Evolutionary conservation across 2,888 invertebrate species (phyloP).

Genomic region (Barypeithes pellucidus): DNA sequence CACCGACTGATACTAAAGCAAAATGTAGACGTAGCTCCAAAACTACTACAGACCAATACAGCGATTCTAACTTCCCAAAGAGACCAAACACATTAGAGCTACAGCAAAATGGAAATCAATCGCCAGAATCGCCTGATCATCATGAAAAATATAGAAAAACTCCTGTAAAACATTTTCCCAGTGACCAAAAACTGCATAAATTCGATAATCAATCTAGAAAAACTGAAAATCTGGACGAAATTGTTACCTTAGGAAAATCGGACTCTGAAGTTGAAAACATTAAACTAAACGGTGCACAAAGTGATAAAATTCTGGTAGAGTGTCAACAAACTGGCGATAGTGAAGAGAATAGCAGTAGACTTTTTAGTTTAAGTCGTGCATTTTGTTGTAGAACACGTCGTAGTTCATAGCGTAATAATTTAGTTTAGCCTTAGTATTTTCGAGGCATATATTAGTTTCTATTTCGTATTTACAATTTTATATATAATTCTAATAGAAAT

Average conservation of each 20-base stretch:
- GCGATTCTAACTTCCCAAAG: neutral
- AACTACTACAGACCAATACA: conserved; percentile 5
- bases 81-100: conserved; percentile 40
- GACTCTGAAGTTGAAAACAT: conserved; percentile 47
- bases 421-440: neutral
- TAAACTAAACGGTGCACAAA: conserved; percentile 49
- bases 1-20: conserved; percentile 35
- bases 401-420: conserved; percentile 65
- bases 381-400: conserved; percentile 72
- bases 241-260: conserved; percentile 61
- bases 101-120: conserved; percentile 37
- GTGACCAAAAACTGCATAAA: conserved; percentile 18
- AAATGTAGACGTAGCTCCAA: conserved; percentile 5
- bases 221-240: conserved; percentile 64
- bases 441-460: no score
- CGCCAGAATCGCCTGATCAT: conserved; percentile 15
- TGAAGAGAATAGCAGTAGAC: conserved; percentile 62
- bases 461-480: no score
- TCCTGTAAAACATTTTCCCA: conserved; percentile 29
- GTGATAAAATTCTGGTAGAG: conserved; percentile 43
- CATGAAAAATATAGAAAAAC: conserved; percentile 23
- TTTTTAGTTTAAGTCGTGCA: conserved; percentile 72
- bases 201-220: conserved; percentile 32
- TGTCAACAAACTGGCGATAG: conserved; percentile 43
- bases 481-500: no score